Evolutionary conservation across 2,888 invertebrate genomes (phyloP).

Genomic region (Cetonia aurata): DNA sequence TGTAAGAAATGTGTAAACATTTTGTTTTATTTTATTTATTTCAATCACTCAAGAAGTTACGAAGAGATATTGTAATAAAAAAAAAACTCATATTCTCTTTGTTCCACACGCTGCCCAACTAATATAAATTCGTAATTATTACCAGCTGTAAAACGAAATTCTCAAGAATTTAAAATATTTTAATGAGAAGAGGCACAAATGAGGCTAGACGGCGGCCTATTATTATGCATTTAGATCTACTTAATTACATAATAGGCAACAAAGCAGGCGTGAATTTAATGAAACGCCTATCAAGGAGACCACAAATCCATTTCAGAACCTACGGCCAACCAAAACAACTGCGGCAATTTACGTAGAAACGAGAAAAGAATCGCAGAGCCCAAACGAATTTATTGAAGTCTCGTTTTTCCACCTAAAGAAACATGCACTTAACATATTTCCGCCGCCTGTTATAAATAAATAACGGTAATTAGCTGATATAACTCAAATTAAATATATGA

Average conservation of each 20-base stretch:
- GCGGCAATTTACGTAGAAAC: slow-evolving; percentile 28
- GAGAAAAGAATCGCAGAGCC: slow-evolving; percentile 12
- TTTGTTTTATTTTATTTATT: too few species aligned
- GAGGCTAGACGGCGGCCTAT: slow-evolving; percentile 15
- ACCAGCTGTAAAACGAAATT: too few species aligned
- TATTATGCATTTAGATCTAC: slow-evolving; percentile 23
- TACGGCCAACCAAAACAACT: slow-evolving; percentile 12
- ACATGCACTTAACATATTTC: slow-evolving; percentile 35
- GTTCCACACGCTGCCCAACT: too few species aligned
- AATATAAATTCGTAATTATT: too few species aligned
- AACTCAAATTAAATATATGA: slow-evolving; percentile 40
- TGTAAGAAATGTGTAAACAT: too few species aligned
- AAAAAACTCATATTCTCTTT: too few species aligned
- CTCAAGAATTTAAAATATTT: slow-evolving; percentile 24
- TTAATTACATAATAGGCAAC: slow-evolving; percentile 22
- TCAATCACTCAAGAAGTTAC: too few species aligned
- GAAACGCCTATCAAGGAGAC: slow-evolving; percentile 6
- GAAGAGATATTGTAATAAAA: too few species aligned
- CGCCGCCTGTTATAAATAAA: slow-evolving; percentile 17
- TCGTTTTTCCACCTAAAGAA: slow-evolving; percentile 22
- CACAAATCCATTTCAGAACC: slow-evolving; percentile 15
- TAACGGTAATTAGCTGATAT: slow-evolving; percentile 23
- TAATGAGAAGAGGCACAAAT: slow-evolving; percentile 29
- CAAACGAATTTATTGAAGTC: slow-evolving; percentile 31
- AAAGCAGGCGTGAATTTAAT: slow-evolving; percentile 18